These are phyloP conservation scores for Typhlichthys eigenmanni DNA, from an alignment of 2,797 vertebrate species.

Conservation along the genomic window DNA sequence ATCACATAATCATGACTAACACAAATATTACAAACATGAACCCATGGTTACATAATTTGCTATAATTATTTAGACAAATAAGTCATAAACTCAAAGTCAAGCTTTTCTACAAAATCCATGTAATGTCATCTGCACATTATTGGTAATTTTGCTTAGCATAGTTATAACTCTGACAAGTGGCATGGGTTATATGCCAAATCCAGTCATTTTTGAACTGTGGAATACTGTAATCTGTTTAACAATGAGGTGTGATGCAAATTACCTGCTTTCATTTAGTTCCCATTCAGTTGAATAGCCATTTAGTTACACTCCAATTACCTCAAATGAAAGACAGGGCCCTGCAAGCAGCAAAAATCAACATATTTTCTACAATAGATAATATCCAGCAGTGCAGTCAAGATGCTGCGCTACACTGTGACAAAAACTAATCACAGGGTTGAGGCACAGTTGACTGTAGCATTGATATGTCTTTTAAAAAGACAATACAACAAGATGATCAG, in stretches of 20 bases:
- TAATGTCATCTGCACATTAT: too few relatives aligned
- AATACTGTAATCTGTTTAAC: conserved; percentile 33
- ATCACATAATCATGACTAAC: too few relatives aligned
- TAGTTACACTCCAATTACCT: conserved; percentile 46
- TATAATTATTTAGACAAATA: background rate
- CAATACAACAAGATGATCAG: conserved; percentile 53
- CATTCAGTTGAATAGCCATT: conserved; percentile 36
- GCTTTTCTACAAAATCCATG: background rate
- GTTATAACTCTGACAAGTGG: conserved; percentile 4
- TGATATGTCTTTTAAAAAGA: conserved; percentile 54
- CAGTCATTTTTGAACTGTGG: conserved; percentile 28
- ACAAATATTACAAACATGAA: background rate
- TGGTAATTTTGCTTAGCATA: background rate
- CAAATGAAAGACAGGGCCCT: conserved; percentile 44
- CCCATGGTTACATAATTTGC: background rate
- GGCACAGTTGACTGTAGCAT: conserved; percentile 42
- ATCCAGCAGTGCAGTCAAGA: conserved; percentile 29
- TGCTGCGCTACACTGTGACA: conserved; percentile 33
- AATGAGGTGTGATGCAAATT: conserved; percentile 48
- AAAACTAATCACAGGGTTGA: conserved; percentile 62
- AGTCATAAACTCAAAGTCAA: conserved; percentile 4
- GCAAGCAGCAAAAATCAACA: conserved; percentile 40
- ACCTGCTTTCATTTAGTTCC: conserved; percentile 49
- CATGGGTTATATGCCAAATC: conserved; percentile 16
- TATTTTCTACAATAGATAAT: conserved; percentile 47